Percentiles rank a stretch among this genome's conserved stretches.
phyloP scores from a whole-genome alignment of 2,113 vertebrate species.

The Tauraco erythrolophus region DNA sequence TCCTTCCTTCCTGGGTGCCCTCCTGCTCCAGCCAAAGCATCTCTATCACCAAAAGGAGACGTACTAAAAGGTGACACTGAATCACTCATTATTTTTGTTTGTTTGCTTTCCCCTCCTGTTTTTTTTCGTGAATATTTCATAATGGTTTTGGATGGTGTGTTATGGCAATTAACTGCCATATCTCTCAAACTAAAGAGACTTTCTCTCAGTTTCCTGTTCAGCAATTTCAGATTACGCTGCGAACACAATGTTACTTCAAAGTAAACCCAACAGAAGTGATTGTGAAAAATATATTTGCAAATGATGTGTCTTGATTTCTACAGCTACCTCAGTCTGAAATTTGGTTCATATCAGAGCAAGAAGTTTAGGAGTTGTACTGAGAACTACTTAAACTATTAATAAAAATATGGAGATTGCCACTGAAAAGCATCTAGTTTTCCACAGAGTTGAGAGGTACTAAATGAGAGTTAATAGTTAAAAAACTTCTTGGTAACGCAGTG shows the following conservation, averaged over 20 bases:
- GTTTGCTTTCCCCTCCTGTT: not conserved
- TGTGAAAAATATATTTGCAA: not conserved
- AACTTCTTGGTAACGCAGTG: not conserved
- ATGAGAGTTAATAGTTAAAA: not conserved
- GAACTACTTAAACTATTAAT: not conserved
- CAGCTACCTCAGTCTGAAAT: not conserved
- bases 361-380: not conserved
- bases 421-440: not conserved
- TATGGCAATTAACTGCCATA: not conserved
- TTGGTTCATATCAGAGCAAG: not conserved
- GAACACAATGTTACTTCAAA: not conserved
- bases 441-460: not conserved
- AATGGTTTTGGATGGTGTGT: not conserved
- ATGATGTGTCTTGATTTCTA: not conserved
- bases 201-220: too few species aligned
- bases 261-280: fast-evolving
- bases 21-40: not conserved
- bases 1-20: too few species aligned
- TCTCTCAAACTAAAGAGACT: not conserved
- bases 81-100: not conserved
- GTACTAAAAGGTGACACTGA: not conserved
- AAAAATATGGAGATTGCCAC: not conserved
- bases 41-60: not conserved
- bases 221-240: not conserved
- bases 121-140: not conserved